A percentile compares a stretch with the other conserved stretches of the same genome.
These are phyloP conservation scores for Genyomyrus donnyi DNA, from an alignment of 2,113 vertebrate genomes.

Conservation along the genomic window DNA sequence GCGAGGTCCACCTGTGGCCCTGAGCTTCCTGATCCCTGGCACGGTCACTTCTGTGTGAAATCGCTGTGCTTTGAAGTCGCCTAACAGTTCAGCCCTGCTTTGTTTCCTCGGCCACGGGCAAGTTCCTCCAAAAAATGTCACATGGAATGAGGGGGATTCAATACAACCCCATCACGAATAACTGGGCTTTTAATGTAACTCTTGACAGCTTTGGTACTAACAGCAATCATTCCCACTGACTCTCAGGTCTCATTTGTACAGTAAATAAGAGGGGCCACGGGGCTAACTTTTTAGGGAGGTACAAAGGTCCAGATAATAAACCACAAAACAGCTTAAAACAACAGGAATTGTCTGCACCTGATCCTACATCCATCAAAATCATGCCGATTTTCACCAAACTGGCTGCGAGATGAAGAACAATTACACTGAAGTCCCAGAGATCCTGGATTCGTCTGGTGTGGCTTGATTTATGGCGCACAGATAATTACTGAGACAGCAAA, in stretches of 20 bases:
- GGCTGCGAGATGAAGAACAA: constrained; percentile 69
- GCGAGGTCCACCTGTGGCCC: constrained; percentile 54
- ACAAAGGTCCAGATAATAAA: constrained; percentile 89
- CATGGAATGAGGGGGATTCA: constrained; percentile 56
- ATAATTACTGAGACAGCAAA: constrained; percentile 82
- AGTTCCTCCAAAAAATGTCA: constrained; percentile 62
- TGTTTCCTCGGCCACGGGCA: constrained; percentile 66
- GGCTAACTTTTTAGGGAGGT: not conserved
- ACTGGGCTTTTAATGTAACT: constrained; percentile 61
- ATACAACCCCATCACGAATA: constrained; percentile 60
- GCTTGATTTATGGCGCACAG: constrained; percentile 95
- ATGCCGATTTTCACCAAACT: constrained; percentile 61
- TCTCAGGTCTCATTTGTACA: not conserved
- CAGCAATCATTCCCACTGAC: not conserved
- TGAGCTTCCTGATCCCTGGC: constrained; percentile 46
- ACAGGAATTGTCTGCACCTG: constrained; percentile 88
- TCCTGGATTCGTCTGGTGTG: constrained; percentile 78
- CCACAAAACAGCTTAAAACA: constrained; percentile 75
- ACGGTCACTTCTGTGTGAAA: constrained; percentile 58
- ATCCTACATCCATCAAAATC: constrained; percentile 87
- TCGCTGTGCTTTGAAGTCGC: constrained; percentile 62
- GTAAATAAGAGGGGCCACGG: not conserved
- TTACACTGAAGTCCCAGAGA: constrained; percentile 92
- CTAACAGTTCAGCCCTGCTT: constrained; percentile 58
- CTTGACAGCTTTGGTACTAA: constrained; percentile 8